phyloP scores from a whole-genome alignment of 2,797 vertebrate species.

The Dromococcyx pavoninus region DNA sequence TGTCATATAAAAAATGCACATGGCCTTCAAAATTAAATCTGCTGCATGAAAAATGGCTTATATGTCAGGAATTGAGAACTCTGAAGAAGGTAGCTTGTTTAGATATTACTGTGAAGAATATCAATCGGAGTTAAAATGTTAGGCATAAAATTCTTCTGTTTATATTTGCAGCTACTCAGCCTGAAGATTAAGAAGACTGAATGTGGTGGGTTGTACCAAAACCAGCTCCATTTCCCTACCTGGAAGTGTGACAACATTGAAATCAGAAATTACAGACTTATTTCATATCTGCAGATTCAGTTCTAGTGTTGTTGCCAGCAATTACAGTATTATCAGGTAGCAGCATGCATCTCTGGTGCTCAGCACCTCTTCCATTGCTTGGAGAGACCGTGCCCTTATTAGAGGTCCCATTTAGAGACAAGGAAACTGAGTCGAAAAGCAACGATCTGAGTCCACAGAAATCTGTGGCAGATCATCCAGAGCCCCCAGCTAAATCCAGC shows the following conservation, averaged over 20 bases:
- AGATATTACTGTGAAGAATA: neutral
- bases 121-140: neutral
- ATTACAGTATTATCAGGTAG: neutral
- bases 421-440: slow-evolving; percentile 2
- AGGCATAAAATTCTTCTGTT: slow-evolving; percentile 5
- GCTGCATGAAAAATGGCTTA: slow-evolving; percentile 23
- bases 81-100: neutral
- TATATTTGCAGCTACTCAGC: neutral
- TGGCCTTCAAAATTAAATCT: slow-evolving; percentile 21
- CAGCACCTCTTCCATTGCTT: neutral
- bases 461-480: neutral
- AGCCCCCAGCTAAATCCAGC: neutral
- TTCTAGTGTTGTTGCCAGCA: neutral
- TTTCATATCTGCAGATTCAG: neutral
- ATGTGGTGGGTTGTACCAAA: neutral
- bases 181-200: neutral
- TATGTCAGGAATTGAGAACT: neutral
- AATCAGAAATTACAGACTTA: neutral
- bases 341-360: neutral
- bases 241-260: neutral
- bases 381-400: neutral
- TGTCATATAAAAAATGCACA: neutral
- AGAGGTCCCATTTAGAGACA: neutral
- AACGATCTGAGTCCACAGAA: neutral
- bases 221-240: neutral